Evolutionary conservation across 2,113 vertebrate species (phyloP).

Genomic region (Oxyura jamaicensis): DNA sequence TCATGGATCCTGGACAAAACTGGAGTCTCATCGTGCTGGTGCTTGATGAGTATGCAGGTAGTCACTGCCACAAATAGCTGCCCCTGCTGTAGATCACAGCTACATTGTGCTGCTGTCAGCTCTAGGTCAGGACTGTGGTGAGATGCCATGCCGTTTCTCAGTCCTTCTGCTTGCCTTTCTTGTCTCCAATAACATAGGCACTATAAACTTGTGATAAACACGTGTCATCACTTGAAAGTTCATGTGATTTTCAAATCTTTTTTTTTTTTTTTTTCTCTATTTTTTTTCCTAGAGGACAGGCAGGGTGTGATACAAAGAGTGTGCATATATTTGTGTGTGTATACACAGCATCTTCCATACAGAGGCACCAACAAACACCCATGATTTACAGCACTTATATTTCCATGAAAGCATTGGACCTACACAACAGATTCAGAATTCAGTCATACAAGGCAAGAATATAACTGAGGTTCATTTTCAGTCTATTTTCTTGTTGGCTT

Average conservation of each 20-base stretch:
- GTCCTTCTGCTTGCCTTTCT: background rate
- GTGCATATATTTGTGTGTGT: background rate
- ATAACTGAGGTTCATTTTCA: background rate
- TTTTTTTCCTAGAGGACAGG: background rate
- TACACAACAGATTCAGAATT: background rate
- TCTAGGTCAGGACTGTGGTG: background rate
- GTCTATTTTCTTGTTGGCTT: conserved; percentile 13
- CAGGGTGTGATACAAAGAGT: background rate
- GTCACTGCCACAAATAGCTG: background rate
- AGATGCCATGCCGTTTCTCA: background rate
- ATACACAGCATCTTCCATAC: background rate
- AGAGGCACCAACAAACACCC: background rate
- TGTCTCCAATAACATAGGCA: background rate
- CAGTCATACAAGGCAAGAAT: background rate
- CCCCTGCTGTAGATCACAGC: background rate
- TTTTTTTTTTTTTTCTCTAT: background rate
- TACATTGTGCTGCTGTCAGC: background rate
- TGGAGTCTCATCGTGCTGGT: background rate
- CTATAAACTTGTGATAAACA: background rate
- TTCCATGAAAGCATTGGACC: background rate
- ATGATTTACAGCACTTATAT: background rate
- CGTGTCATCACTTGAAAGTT: background rate
- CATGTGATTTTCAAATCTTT: background rate
- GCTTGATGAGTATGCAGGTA: background rate
- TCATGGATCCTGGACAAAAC: background rate